phyloP scores from a whole-genome alignment of 2,888 invertebrate genomes.

The Acrocyrtus sp. region DNA sequence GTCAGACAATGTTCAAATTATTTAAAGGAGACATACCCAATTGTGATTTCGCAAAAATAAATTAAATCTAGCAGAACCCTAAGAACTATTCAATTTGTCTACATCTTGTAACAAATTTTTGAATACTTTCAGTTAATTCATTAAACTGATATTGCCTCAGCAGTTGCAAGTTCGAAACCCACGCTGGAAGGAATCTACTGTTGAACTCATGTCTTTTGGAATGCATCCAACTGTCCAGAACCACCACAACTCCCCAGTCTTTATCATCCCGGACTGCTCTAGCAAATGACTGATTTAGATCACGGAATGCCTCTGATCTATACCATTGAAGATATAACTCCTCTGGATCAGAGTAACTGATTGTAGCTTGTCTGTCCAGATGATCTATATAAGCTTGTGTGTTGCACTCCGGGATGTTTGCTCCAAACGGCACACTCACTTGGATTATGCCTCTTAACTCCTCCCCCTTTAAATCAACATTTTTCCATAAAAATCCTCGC shows the following conservation, averaged over 20 bases:
- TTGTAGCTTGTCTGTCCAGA: not conserved
- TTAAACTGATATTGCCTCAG: not conserved
- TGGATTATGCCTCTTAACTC: not conserved
- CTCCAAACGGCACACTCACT: no score
- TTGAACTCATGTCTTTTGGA: not conserved
- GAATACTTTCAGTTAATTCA: not conserved
- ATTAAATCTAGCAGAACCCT: no score
- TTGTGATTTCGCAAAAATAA: no score
- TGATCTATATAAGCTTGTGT: no score
- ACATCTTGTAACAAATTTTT: not conserved
- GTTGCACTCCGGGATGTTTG: no score
- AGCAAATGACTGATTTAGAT: slow-evolving; percentile 49
- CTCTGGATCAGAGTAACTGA: no score
- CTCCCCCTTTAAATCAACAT: not conserved
- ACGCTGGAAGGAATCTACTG: not conserved
- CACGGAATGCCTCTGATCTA: slow-evolving; percentile 38
- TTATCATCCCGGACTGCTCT: slow-evolving; percentile 32
- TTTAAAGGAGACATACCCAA: no score
- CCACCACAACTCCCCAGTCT: slow-evolving; percentile 48
- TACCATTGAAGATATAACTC: slow-evolving; percentile 46
- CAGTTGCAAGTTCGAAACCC: not conserved
- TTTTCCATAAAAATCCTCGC: not conserved
- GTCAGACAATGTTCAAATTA: no score
- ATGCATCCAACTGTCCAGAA: slow-evolving; percentile 38
- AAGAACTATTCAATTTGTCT: not conserved